phyloP scores from a whole-genome alignment of 2,888 invertebrate species.

The Orthonychiurus folsomi region DNA sequence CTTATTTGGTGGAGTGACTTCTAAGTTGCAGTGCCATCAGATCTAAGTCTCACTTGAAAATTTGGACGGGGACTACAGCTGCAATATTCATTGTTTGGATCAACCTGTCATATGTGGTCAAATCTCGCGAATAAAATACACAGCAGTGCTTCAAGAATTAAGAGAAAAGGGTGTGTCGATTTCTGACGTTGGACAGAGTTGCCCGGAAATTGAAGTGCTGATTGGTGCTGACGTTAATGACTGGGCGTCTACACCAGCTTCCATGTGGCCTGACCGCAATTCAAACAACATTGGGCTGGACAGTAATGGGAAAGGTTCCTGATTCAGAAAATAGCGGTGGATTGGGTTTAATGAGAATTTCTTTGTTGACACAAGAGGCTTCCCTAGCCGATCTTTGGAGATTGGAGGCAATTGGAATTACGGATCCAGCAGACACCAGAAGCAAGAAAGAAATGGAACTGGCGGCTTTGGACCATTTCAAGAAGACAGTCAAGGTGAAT shows the following conservation, averaged over 20 bases:
- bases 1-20: conserved; percentile 11
- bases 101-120: conserved; percentile 9
- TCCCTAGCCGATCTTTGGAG: conserved; percentile 14
- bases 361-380: not conserved
- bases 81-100: not conserved
- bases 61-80: not conserved
- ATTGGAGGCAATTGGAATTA: conserved; percentile 23
- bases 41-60: not conserved
- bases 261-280: conserved; percentile 11
- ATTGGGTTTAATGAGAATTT: not conserved
- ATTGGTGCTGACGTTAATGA: conserved; percentile 17
- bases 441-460: not conserved
- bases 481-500: not conserved
- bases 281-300: conserved; percentile 20
- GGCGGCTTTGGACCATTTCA: conserved; percentile 8
- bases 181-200: conserved; percentile 3
- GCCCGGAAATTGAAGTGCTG: conserved; percentile 9
- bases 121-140: not conserved
- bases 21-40: conserved; percentile 7
- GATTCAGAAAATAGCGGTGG: too few relatives aligned
- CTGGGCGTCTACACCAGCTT: conserved; percentile 4
- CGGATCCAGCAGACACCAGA: conserved; percentile 20
- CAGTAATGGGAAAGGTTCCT: conserved; percentile 14
- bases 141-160: conserved; percentile 6
- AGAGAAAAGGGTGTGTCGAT: not conserved